Percentiles rank a stretch among this genome's conserved stretches.
Evolutionary conservation across 1,140 invertebrate species (phyloP).

Genomic region (Orussus abietinus): DNA sequence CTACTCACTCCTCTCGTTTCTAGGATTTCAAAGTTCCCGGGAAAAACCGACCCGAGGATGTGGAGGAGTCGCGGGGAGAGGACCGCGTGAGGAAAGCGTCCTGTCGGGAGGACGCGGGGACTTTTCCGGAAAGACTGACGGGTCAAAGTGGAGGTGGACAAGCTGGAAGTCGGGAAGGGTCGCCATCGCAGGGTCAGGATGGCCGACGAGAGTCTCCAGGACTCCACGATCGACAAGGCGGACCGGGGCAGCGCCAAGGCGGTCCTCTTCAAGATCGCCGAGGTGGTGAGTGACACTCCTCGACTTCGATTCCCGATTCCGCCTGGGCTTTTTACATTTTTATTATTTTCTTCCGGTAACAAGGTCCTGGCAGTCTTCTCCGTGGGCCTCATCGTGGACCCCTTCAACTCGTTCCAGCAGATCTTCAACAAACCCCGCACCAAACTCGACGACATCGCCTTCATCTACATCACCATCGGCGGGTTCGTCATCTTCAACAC

Average conservation of each 20-base stretch:
- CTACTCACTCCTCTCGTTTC: too few species aligned
- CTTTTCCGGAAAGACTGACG: too few species aligned
- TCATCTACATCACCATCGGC: slow-evolving; percentile 57
- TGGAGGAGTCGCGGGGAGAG: too few species aligned
- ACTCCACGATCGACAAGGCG: slow-evolving; percentile 37
- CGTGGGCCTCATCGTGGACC: slow-evolving; percentile 56
- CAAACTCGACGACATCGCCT: slow-evolving; percentile 55
- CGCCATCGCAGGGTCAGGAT: slow-evolving; percentile 50
- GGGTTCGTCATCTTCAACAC: slow-evolving; percentile 64
- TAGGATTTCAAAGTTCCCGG: too few species aligned
- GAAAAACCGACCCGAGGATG: too few species aligned
- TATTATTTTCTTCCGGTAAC: too few species aligned
- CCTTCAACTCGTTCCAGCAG: slow-evolving; percentile 49
- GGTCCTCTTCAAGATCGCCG: slow-evolving; percentile 44
- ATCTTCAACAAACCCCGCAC: slow-evolving; percentile 40
- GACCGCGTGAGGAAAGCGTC: too few species aligned
- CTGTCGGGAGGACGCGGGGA: too few species aligned
- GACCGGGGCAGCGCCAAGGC: slow-evolving; percentile 38
- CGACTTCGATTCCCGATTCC: too few species aligned
- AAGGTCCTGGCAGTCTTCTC: slow-evolving; percentile 54
- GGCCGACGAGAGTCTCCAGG: slow-evolving; percentile 44
- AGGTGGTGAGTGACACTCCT: slow-evolving; percentile 54
- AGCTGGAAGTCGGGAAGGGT: slow-evolving; percentile 49
- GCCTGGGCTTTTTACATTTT: too few species aligned
- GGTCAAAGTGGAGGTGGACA: slow-evolving; percentile 27